Evolutionary conservation across 2,797 vertebrate species (phyloP).

Genomic region (Helarctos malayanus): DNA sequence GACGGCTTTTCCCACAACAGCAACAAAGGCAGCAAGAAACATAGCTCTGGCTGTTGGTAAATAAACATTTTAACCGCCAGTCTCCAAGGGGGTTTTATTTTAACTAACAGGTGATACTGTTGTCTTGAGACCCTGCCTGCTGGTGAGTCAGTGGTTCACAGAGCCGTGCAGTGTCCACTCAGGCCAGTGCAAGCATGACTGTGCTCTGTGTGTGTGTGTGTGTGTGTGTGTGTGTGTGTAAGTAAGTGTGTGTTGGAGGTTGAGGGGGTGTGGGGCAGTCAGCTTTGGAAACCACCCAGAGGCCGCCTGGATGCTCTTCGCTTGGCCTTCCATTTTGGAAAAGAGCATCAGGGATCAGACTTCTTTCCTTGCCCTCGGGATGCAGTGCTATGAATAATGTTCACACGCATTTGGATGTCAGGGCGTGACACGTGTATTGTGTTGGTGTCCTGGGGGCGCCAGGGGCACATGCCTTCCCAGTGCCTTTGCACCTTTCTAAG

Average conservation of each 20-base stretch:
- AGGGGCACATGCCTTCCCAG: accelerated
- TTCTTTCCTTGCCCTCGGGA: not conserved
- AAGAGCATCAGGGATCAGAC: not conserved
- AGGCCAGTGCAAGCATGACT: not conserved
- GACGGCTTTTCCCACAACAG: not conserved
- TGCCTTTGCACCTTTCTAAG: not conserved
- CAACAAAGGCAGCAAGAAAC: not conserved
- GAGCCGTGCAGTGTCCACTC: not conserved
- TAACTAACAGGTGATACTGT: not conserved
- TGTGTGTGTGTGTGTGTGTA: not conserved
- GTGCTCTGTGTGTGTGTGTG: not conserved
- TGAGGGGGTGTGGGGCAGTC: not conserved
- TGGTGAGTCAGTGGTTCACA: not conserved
- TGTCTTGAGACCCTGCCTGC: not conserved
- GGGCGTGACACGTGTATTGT: not conserved
- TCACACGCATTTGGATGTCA: not conserved
- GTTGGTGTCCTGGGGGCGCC: not conserved
- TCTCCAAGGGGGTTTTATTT: constrained; percentile 35
- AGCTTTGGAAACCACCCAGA: not conserved
- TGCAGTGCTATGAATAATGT: not conserved
- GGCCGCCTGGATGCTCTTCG: not conserved
- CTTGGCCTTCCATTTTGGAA: constrained; percentile 47
- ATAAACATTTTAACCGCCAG: not conserved
- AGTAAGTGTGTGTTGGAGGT: not conserved
- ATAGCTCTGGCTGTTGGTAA: not conserved